Evolutionary conservation across 2,797 vertebrate genomes (phyloP).

Genomic region (Forpus xanthops): DNA sequence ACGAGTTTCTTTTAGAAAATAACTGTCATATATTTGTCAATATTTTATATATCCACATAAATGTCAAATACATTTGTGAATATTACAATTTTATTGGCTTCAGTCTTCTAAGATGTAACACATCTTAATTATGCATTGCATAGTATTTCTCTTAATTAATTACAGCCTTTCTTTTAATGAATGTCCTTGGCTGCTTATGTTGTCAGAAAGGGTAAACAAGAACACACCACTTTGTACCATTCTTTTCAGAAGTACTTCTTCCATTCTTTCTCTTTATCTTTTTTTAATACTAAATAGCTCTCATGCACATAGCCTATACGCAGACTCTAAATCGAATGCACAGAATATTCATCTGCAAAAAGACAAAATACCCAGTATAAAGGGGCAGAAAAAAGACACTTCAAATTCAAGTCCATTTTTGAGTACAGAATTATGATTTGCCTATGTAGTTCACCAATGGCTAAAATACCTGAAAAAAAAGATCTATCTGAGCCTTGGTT

Average conservation of each 20-base stretch:
- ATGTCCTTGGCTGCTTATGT: constrained; percentile 4
- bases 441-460: neutral
- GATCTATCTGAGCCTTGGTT: neutral
- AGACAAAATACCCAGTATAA: neutral
- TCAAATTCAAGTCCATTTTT: neutral
- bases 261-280: neutral
- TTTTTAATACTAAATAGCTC: neutral
- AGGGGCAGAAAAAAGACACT: neutral
- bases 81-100: neutral
- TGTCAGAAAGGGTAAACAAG: neutral
- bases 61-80: neutral
- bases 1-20: neutral
- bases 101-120: constrained; percentile 2
- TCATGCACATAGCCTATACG: neutral
- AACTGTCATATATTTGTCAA: neutral
- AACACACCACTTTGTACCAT: neutral
- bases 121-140: constrained; percentile 19
- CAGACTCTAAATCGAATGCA: neutral
- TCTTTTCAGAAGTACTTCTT: neutral
- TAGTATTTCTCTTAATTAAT: constrained; percentile 33
- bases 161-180: neutral
- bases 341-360: neutral
- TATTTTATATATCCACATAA: constrained; percentile 22
- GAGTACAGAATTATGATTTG: neutral
- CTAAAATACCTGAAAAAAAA: neutral